Evolutionary conservation across 1,140 invertebrate species (phyloP).

Genomic region (Cotesia vestalis): DNA sequence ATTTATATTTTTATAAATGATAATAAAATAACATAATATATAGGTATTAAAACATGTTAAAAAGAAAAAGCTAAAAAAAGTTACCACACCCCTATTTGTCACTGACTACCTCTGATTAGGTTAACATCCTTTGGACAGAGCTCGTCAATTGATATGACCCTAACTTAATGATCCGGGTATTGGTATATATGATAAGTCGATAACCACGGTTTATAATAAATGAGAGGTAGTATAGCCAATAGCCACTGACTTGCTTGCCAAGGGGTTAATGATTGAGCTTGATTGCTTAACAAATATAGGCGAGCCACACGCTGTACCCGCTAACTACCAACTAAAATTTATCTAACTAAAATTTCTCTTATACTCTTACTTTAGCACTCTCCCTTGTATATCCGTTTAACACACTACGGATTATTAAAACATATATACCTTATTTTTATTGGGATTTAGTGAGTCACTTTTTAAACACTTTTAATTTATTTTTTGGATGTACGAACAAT

Average conservation of each 20-base stretch:
- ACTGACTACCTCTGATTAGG: constrained; percentile 68
- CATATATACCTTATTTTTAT: constrained; percentile 4
- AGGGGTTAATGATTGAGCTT: constrained; percentile 64
- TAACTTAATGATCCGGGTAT: neutral
- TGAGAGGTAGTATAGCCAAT: neutral
- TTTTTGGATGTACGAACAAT: too few species aligned
- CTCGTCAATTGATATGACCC: constrained; percentile 21
- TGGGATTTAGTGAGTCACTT: constrained; percentile 20
- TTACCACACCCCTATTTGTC: constrained; percentile 65
- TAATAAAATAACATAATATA: neutral
- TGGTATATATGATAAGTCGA: constrained; percentile 23
- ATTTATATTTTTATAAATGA: constrained; percentile 7
- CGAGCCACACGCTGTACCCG: constrained; percentile 47
- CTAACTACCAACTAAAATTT: neutral
- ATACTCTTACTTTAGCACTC: constrained; percentile 33
- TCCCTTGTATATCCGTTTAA: neutral
- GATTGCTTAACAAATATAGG: constrained; percentile 66
- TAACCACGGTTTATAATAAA: constrained; percentile 15
- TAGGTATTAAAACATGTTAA: neutral
- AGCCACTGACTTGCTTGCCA: constrained; percentile 31
- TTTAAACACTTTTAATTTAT: neutral
- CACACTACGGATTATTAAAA: constrained; percentile 19
- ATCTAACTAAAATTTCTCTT: constrained; percentile 36
- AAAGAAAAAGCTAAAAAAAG: constrained; percentile 35
- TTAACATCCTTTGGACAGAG: constrained; percentile 61